Percentiles rank a stretch among this genome's conserved stretches.
phyloP scores from a whole-genome alignment of 2,113 vertebrate genomes.

The Stictonetta naevosa region DNA sequence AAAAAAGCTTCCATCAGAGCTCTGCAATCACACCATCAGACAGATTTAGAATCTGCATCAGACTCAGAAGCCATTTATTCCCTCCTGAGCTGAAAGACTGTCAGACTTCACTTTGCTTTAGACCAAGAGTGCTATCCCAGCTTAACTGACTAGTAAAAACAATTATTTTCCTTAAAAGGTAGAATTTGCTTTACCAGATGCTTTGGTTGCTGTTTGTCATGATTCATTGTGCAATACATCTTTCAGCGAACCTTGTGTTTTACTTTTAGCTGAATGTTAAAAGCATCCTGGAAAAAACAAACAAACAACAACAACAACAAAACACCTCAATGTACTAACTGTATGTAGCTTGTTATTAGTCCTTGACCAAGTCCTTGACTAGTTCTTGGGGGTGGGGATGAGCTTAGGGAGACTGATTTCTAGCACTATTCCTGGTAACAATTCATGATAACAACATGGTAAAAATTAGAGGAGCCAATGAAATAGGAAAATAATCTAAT shows the following conservation, averaged over 20 bases:
- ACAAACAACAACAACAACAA: too few species aligned
- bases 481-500: neutral
- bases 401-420: neutral
- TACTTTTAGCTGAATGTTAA: neutral
- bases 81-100: conserved; percentile 36
- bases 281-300: neutral
- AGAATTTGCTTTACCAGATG: neutral
- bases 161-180: conserved; percentile 8
- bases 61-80: conserved; percentile 39
- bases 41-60: conserved; percentile 24
- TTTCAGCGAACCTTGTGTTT: neutral
- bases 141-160: neutral
- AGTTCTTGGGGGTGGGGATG: neutral
- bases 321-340: neutral
- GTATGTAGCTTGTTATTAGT: neutral
- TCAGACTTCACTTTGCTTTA: conserved; percentile 35
- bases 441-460: neutral
- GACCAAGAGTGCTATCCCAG: neutral
- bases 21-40: conserved; percentile 46
- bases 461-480: neutral
- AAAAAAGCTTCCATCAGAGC: conserved; percentile 35
- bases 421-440: neutral
- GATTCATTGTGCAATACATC: neutral
- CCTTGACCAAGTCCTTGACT: neutral
- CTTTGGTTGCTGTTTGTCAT: neutral